Evolutionary conservation across 64 coral and sea anemone species (phyloP), one percentile per base, ranked within the genome.

Genomic region (Montipora cactus): DNA sequence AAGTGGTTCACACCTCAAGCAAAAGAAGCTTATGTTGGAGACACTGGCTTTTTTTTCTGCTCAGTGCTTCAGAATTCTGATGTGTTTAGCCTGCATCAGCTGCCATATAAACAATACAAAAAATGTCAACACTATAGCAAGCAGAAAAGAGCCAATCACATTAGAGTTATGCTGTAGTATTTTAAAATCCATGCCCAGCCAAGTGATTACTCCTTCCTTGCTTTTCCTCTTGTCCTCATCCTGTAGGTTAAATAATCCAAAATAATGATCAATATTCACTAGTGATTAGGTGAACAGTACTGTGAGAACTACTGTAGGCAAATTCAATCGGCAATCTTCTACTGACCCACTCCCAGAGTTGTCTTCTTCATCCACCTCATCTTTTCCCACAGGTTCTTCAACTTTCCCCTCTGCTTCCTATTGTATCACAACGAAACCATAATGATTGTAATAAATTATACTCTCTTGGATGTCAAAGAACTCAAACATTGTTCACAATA

Each of bases 321-420:
- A 37, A 37, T 37, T 37, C 37, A 37, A 20, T 68, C 5, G 14
- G 12, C 64, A 68, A 1, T 13, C 64, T 64, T 64, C 3, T 64
- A 71, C 68, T 71, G 2, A 71, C 68, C 68, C 68, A 21, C 19
- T 23, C 2, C 18, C 21, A 12, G 5, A 20, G 22, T 15, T 67
- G 0, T 78, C 59, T 55, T 90, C 70, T 67, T 90, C 88, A 79
- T 76, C 72, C 13, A 79, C 75, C 61, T 93, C 73, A 87, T 93
- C 74, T 52, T 86, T 79, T 19, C 12, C 73, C 28, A 23, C 55
- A 8, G 75, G 18, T 50, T 93, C 81, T 68, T 93, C 83, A 25
- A 87, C 91, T 10, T 77, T n/a, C 15, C 77, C 76, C 50, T 93
- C 74, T 22, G 55, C 76, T 16, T 80, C 83, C 83, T 93, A 11